Base-by-base conservation (phyloP, 2,888 invertebrate genomes). In the Erebia epiphron region DNA sequence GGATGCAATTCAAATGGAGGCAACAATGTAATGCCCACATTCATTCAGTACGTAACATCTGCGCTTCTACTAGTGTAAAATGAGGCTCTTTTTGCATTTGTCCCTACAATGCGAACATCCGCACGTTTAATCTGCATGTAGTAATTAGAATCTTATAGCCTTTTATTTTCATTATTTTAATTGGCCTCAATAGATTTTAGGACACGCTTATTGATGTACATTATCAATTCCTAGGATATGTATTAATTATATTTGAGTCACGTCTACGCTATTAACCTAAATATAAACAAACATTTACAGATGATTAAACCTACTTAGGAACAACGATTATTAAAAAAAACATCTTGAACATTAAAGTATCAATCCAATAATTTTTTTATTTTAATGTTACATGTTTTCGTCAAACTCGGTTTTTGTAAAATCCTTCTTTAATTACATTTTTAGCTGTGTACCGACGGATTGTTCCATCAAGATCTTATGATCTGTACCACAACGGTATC, bases 21-120 rank as follows among this genome's bases (percentile, higher is more conserved):
- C 35, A 35, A 8, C 57, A 35, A 58, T 14, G 57, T 58, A 58
- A 68, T 70, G 68, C 65, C 68, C 73, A 66, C 73, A 68, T 68
- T 71, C 70, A 71, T 73, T 73, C 57, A 73, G 66, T 54, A 21
- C 70, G 50, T 57, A 61, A 71, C 73, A 73, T 66, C 71, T 73
- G 73, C 71, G 57, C 66, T 46, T 67, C 69, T 69, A 67, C 70
- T 11, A 8, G 21, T 26, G 16, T 43, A 60, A 60, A 60, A 60
- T 43, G 60, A 41, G n/a, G 41, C n/a, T 41, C 60, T 60, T 41
- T 60, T 60, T 41, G 16, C 60, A 60, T 41, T 60, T 60, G 60
- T 60, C 41, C 41, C 60, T 43, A 60, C 60, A 16, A 60, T 60
- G 60, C 10, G 26, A n/a, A 9, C 35, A 41, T 43, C 60, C 16